Conservation (phyloP, 2,888 invertebrate genomes). For the Octonoba sinensis region DNA sequence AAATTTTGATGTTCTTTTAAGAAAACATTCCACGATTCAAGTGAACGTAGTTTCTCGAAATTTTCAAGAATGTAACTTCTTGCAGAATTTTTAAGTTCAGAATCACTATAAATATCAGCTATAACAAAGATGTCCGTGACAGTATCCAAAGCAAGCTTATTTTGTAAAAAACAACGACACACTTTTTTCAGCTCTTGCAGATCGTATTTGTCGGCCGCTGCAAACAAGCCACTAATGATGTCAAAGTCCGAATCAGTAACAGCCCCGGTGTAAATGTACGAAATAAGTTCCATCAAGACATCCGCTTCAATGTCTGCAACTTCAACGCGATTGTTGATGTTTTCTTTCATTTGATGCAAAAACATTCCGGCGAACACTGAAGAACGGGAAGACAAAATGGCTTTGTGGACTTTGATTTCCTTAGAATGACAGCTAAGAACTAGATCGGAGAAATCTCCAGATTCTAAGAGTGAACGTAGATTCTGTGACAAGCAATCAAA, state of each 20-base stretch:
- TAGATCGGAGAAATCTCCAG: background rate
- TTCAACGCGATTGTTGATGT: background rate
- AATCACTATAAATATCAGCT: background rate
- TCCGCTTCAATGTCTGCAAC: background rate
- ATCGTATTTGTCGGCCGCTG: slow-evolving; percentile 8
- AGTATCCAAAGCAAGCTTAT: background rate
- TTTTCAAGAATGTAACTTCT: background rate
- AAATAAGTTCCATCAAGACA: background rate
- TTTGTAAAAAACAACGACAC: slow-evolving; percentile 13
- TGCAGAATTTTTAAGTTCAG: background rate
- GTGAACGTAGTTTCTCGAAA: background rate
- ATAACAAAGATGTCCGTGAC: background rate
- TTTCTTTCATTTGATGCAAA: slow-evolving; percentile 1
- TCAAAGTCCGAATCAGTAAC: too few species aligned
- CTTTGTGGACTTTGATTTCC: background rate
- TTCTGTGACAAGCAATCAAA: too few species aligned
- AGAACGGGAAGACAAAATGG: background rate
- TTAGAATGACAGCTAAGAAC: background rate
- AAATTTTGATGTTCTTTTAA: slow-evolving; percentile 6
- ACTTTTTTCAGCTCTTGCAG: slow-evolving; percentile 3
- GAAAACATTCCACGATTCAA: background rate
- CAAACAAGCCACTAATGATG: background rate
- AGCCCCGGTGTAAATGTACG: background rate
- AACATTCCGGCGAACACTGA: slow-evolving; percentile 9
- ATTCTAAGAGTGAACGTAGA: background rate